Base-by-base conservation (phyloP, 2,888 invertebrate genomes). In the Eupithecia insigniata region DNA sequence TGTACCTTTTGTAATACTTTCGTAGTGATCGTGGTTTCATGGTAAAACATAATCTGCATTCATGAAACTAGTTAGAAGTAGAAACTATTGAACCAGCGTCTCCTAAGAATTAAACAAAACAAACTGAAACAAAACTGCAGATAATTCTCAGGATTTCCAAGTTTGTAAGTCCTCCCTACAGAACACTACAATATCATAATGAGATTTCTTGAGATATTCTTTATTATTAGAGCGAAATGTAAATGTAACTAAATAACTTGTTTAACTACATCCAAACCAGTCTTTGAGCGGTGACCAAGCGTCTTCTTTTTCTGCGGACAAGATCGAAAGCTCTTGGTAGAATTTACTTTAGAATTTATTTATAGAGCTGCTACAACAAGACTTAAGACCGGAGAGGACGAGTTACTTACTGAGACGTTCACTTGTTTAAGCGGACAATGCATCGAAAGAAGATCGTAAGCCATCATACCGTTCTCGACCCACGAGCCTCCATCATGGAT, bases 201-300 rank as follows among this genome's bases (percentile, higher is more conserved):
- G 30, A 30, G 18, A 60, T 6, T 60, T 60, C 60, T 60, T 30
- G 30, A 55, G 55, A 55, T 5, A 30, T 60, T 60, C 60, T 28
- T 60, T 30, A 60, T 18, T 60, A 60, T 30, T 60, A 30, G 2
- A 60, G 60, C 34, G 30, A 62, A 30, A 62, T 5, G 10, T n/a
- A 34, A 61, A 61, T 61, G 34, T 12, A 62, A n/a, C 32, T 30
- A 61, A 61, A n/a, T 18, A 61, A 61, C 62, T 62, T 62, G 34
- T 32, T 62, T 12, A 62, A 34, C 32, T 62, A 62, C 34, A n/a
- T 39, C 30, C 66, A 65, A 43, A 18, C n/a, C 2, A 32, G 32
- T 32, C 30, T 34, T 61, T 61, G 10, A n/a, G 12, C 18, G 30
- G 62, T 62, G 62, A 62, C 62, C 62, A 62, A n/a, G 34, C n/a